phyloP scores from a whole-genome alignment of 2,888 invertebrate species.

The Cryptus armator region DNA sequence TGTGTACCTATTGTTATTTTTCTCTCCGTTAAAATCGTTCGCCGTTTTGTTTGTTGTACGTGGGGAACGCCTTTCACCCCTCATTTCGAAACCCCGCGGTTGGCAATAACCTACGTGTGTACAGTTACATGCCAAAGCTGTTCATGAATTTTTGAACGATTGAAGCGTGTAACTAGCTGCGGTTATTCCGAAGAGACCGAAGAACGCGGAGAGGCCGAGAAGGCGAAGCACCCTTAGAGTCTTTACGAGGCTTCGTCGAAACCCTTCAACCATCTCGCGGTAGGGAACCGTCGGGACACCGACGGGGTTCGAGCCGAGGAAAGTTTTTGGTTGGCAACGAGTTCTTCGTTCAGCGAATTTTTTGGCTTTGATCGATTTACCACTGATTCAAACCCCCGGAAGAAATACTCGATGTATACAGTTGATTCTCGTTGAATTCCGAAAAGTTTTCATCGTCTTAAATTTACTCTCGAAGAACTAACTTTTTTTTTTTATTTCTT shows the following conservation, averaged over 20 bases:
- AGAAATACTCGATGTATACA: too few species aligned
- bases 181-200: constrained; percentile 47
- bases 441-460: too few species aligned
- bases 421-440: too few species aligned
- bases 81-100: constrained; percentile 8
- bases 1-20: neutral
- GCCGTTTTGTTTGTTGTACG: too few species aligned
- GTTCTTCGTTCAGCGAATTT: constrained; percentile 19
- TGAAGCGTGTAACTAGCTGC: constrained; percentile 52
- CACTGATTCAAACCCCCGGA: too few species aligned
- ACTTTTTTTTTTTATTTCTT: too few species aligned
- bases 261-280: constrained; percentile 66
- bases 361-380: neutral
- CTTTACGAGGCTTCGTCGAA: constrained; percentile 71
- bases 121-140: constrained; percentile 1
- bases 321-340: constrained; percentile 27
- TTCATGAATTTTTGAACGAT: constrained; percentile 47
- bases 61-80: constrained; percentile 14
- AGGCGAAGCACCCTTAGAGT: constrained; percentile 47
- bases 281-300: constrained; percentile 22
- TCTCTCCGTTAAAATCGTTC: neutral
- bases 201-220: constrained; percentile 11
- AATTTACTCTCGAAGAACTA: too few species aligned
- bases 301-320: constrained; percentile 9
- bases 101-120: constrained; percentile 17